Evolutionary conservation across 2,888 invertebrate species (phyloP), one percentile per base, ranked within the genome.

Genomic region (Margaritifera margaritifera): DNA sequence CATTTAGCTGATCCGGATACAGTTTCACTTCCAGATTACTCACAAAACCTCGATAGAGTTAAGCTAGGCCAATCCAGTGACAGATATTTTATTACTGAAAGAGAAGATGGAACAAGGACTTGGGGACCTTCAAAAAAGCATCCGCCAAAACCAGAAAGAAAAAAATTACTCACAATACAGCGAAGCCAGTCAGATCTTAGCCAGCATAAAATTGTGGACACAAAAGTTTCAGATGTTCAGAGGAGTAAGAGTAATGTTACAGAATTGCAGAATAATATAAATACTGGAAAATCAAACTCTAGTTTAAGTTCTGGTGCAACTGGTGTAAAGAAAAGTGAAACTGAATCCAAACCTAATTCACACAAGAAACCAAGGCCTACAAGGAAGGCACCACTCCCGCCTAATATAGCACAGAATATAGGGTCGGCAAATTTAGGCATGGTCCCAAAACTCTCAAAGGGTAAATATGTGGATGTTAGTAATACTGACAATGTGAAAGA

Each of bases 81-180:
- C 42, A 15, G 42, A 8, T 42, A 42, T 11, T 42, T 42, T 42
- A 24, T 63, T 54, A 31, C 22, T 19, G 55, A 68, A 20, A 67
- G 71, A 19, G 69, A 66, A 24, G 69, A 73, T 52, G 56, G 64
- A 58, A 73, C 68, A 24, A 56, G 72, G 25, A 75, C 74, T 27
- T 65, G 75, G 27, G 75, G 74, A 50, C 72, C 74, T 51, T 73
- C 79, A 31, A 83, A 80, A 71, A 66, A 70, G 18, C 76, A 79
- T 24, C 86, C 86, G 27, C 84, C 83, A 8, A 86, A 86, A 79
- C 86, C 86, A 20, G 83, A 83, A 66, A 72, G 86, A 31, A 77
- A 80, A 62, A 78, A 76, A 57, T 62, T 80, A n/a, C 68, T 80
- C 20, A 78, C 77, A 55, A 80, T 84, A 27, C 80, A 75, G 62